phyloP scores from a whole-genome alignment of 2,888 invertebrate species.

The Hybos culiciformis region DNA sequence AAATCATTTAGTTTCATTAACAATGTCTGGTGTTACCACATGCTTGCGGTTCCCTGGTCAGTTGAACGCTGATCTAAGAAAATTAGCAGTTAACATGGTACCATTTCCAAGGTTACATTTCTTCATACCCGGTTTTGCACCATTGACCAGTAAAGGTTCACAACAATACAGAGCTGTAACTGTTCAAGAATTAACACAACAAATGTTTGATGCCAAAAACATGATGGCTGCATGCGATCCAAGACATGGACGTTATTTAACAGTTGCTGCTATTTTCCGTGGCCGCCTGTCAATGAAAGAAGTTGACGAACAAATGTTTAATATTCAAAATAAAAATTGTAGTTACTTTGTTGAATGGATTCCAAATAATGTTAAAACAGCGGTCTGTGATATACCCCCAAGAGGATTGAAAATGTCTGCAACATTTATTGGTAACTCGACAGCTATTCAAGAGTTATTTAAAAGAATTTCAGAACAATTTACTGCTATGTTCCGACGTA shows the following conservation, averaged over 20 bases:
- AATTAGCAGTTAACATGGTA: conserved; percentile 74
- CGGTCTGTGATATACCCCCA: conserved; percentile 62
- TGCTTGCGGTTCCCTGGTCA: conserved; percentile 75
- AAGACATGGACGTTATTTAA: no score
- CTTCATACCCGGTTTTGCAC: conserved; percentile 68
- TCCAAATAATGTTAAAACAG: no score
- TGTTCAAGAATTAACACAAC: conserved; percentile 52
- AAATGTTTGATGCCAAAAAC: no score
- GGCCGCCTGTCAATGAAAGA: no score
- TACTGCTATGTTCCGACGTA: conserved; percentile 22
- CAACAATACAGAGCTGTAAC: conserved; percentile 46
- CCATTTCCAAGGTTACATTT: conserved; percentile 74
- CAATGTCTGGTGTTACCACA: conserved; percentile 64
- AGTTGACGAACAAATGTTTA: no score
- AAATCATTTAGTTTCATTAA: conserved; percentile 64
- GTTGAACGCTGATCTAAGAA: conserved; percentile 67
- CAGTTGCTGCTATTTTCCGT: no score
- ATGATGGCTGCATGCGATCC: conserved; percentile 60
- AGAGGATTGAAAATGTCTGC: conserved; percentile 53
- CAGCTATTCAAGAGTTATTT: conserved; percentile 52
- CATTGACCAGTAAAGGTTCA: conserved; percentile 47
- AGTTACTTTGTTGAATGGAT: no score
- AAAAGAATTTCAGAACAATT: conserved; percentile 51
- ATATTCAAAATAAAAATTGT: no score
- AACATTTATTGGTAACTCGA: conserved; percentile 54